Conservation (phyloP, 2,888 invertebrate species). For the Harpalus rubripes region DNA sequence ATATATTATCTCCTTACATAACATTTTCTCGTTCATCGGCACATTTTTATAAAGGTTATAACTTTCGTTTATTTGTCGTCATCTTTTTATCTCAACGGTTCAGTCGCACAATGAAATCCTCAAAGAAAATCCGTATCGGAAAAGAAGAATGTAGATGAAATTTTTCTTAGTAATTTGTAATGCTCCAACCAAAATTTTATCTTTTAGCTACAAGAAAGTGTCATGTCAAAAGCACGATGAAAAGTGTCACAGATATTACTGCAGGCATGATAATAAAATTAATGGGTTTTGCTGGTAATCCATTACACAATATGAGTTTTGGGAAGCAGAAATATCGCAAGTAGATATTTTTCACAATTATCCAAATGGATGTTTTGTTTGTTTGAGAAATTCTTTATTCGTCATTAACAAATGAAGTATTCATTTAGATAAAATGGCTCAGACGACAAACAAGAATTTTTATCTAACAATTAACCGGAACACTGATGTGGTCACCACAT, state of each 20-base stretch:
- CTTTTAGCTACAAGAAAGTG: too few species aligned
- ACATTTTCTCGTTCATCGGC: too few species aligned
- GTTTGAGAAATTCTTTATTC: slow-evolving; percentile 42
- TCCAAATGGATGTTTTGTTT: slow-evolving; percentile 41
- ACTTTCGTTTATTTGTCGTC: too few species aligned
- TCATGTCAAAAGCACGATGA: neutral
- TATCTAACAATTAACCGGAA: neutral
- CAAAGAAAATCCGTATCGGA: too few species aligned
- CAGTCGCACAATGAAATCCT: too few species aligned
- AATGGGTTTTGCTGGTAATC: slow-evolving; percentile 44
- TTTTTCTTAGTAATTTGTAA: too few species aligned
- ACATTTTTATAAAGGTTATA: too few species aligned
- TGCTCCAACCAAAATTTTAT: neutral
- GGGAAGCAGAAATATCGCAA: slow-evolving; percentile 35
- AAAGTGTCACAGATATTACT: slow-evolving; percentile 39
- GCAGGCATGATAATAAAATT: slow-evolving; percentile 36
- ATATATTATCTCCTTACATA: neutral
- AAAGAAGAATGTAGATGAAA: too few species aligned
- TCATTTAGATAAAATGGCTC: slow-evolving; percentile 33
- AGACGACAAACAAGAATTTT: neutral
- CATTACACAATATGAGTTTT: slow-evolving; percentile 53
- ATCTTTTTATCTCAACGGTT: too few species aligned
- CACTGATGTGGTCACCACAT: too few species aligned
- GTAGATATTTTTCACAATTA: slow-evolving; percentile 41
- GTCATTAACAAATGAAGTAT: slow-evolving; percentile 49